Conservation (phyloP, 2,113 vertebrate genomes). For the Corvus hawaiiensis region DNA sequence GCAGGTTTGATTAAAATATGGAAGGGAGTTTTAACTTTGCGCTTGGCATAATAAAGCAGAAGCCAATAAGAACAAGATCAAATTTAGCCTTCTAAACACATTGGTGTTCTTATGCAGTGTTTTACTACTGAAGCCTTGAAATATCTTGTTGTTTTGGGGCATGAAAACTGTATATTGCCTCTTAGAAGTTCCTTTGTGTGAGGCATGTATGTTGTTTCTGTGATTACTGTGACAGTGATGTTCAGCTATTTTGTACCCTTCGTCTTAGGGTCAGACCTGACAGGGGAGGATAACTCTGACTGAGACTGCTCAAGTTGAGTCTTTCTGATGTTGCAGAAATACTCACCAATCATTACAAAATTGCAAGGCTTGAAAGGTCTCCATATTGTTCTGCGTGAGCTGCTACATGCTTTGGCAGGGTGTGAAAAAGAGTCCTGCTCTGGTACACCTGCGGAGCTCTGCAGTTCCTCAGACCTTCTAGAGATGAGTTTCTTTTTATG, state of each 20-base stretch:
- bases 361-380: neutral
- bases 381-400: neutral
- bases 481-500: neutral
- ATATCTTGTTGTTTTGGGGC: neutral
- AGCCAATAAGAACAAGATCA: neutral
- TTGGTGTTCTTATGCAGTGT: neutral
- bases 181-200: neutral
- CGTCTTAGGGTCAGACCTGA: neutral
- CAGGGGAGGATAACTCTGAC: neutral
- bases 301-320: neutral
- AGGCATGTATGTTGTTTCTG: neutral
- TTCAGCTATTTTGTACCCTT: neutral
- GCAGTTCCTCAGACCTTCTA: neutral
- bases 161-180: neutral
- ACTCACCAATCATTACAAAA: neutral
- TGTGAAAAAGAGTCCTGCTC: neutral
- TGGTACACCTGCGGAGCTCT: neutral
- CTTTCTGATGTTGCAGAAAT: neutral
- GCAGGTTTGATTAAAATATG: neutral
- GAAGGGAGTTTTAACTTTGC: neutral
- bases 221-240: fast-evolving
- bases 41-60: neutral
- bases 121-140: neutral
- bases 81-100: neutral
- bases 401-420: neutral